Percentiles rank a stretch among this genome's conserved stretches.
Conservation (phyloP, 2,797 vertebrate genomes). For the Gallinago nigripennis region DNA sequence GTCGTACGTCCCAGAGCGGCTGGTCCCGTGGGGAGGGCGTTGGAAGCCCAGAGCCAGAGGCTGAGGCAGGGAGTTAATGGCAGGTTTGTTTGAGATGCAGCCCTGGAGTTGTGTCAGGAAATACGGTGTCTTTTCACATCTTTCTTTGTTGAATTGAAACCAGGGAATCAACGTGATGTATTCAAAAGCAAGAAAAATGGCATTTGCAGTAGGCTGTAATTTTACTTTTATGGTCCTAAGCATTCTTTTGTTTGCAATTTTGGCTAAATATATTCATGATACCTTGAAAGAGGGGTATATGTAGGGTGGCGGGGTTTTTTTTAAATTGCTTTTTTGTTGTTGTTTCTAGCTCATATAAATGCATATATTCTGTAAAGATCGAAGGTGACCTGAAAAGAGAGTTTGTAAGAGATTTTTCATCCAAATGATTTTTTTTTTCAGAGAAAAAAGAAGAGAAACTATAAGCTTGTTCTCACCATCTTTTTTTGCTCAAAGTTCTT, state of each 20-base stretch:
- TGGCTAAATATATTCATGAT: background rate
- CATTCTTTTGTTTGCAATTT: background rate
- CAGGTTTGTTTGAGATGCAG: background rate
- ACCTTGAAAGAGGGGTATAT: background rate
- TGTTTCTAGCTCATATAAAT: background rate
- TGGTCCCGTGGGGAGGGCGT: background rate
- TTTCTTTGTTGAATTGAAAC: background rate
- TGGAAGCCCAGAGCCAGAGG: background rate
- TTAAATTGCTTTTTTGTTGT: background rate
- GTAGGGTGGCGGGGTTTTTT: fast-evolving
- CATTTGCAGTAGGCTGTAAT: background rate
- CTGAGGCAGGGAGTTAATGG: background rate
- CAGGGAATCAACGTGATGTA: background rate
- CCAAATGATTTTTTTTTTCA: background rate
- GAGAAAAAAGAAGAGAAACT: background rate
- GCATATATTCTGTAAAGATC: background rate
- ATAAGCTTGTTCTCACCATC: background rate
- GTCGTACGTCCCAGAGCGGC: fast-evolving
- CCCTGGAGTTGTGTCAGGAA: background rate
- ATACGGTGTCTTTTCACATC: background rate
- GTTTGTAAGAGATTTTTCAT: background rate
- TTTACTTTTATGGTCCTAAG: background rate
- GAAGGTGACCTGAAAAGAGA: background rate
- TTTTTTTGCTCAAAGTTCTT: background rate
- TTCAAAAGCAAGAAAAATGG: slow-evolving; percentile 1